Conservation (phyloP, 64 coral and sea anemone species). For the Porites australiensis region DNA sequence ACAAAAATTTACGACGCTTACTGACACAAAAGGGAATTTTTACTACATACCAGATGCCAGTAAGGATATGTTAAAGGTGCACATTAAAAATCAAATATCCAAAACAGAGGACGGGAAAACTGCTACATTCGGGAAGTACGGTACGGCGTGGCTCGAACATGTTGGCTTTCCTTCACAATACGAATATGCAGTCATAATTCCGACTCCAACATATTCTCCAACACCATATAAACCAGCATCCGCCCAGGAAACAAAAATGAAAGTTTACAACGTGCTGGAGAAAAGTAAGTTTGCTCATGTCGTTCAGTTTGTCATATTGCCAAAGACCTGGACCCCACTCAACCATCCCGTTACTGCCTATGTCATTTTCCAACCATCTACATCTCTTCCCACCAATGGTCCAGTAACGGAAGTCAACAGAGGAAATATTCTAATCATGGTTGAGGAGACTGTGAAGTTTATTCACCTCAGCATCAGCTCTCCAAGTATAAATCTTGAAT, state of each 20-base stretch:
- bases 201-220: background rate
- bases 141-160: constrained; percentile 62
- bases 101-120: background rate
- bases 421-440: background rate
- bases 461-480: background rate
- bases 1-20: background rate
- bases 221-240: background rate
- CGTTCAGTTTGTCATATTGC: background rate
- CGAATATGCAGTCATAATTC: constrained; percentile 19
- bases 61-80: constrained; percentile 15
- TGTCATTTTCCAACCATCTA: background rate
- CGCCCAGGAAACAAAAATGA: background rate
- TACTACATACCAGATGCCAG: constrained; percentile 47
- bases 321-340: background rate
- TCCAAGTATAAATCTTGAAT: background rate
- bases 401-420: background rate
- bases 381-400: background rate
- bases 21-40: constrained; percentile 51
- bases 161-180: background rate
- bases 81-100: constrained; percentile 44
- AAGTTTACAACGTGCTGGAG: background rate
- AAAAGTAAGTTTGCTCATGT: background rate
- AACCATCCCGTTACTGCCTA: background rate
- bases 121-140: constrained; percentile 36
- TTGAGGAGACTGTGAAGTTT: background rate